Conservation (phyloP, 1,140 invertebrate genomes). For the Pentalonia nigronervosa region DNA sequence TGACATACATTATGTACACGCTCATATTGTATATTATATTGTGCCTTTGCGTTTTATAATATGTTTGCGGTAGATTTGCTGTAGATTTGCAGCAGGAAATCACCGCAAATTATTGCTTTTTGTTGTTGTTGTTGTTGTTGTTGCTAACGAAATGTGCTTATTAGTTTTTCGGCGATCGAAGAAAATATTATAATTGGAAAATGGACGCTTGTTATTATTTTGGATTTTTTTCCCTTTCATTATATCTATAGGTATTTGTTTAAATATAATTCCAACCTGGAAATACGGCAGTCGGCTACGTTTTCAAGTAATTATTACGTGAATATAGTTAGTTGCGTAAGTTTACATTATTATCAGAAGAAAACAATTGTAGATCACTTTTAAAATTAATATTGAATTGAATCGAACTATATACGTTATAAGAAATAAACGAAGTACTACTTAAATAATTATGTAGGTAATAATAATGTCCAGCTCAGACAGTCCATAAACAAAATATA, state of each 20-base stretch:
- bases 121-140: neutral
- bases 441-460: neutral
- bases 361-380: neutral
- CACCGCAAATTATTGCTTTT: neutral
- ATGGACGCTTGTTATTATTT: too few species aligned
- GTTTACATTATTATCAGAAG: neutral
- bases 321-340: too few species aligned
- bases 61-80: neutral
- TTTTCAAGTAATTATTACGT: neutral
- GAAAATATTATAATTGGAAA: too few species aligned
- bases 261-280: too few species aligned
- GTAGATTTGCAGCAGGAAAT: neutral
- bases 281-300: neutral
- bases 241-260: too few species aligned
- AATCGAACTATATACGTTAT: neutral
- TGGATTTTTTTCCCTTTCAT: too few species aligned
- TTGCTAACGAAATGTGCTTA: too few species aligned
- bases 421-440: neutral
- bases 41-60: neutral
- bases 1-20: neutral
- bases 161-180: neutral
- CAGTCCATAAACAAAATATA: neutral
- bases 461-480: neutral
- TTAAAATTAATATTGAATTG: neutral
- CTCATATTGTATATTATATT: neutral